Evolutionary conservation across 2,797 vertebrate species (phyloP).

Genomic region (Hyperoplus lanceolatus): DNA sequence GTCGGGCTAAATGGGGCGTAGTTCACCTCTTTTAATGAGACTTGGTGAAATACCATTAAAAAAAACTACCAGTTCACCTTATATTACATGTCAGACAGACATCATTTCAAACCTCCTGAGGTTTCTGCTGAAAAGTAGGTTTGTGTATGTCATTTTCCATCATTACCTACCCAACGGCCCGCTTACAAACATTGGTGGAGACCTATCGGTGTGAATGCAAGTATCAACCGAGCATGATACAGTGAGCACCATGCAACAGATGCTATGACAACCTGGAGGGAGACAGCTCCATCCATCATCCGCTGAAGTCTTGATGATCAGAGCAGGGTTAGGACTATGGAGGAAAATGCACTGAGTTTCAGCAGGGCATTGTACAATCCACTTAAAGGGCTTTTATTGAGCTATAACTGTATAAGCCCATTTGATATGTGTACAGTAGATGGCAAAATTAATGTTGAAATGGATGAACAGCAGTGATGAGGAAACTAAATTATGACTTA

Average conservation of each 20-base stretch:
- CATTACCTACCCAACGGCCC: conserved; percentile 51
- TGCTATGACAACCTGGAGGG: conserved; percentile 77
- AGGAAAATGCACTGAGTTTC: conserved; percentile 61
- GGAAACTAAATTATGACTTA: conserved; percentile 28
- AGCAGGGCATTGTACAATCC: conserved; percentile 65
- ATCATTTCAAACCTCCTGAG: conserved; percentile 5
- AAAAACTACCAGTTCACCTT: conserved; percentile 5
- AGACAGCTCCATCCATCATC: conserved; percentile 83
- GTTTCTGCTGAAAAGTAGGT: conserved; percentile 33
- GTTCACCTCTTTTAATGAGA: conserved; percentile 28
- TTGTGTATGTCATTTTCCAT: conserved; percentile 49
- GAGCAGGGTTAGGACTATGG: conserved; percentile 71
- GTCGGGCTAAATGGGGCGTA: conserved; percentile 10
- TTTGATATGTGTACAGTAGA: conserved; percentile 33
- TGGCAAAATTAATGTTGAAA: conserved; percentile 44
- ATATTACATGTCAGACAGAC: conserved; percentile 23
- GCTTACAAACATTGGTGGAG: conserved; percentile 43
- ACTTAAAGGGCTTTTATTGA: conserved; percentile 56
- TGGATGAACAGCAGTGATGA: conserved; percentile 29
- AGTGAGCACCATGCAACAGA: conserved; percentile 77
- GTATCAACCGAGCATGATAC: conserved; percentile 51
- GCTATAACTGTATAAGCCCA: conserved; percentile 54
- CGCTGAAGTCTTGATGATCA: conserved; percentile 75
- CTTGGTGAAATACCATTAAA: conserved; percentile 24
- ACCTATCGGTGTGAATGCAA: conserved; percentile 55